Percentiles rank a stretch among this genome's conserved stretches.
These are phyloP conservation scores for Chloebia gouldiae DNA, from an alignment of 2,113 vertebrate genomes.

Conservation along the genomic window DNA sequence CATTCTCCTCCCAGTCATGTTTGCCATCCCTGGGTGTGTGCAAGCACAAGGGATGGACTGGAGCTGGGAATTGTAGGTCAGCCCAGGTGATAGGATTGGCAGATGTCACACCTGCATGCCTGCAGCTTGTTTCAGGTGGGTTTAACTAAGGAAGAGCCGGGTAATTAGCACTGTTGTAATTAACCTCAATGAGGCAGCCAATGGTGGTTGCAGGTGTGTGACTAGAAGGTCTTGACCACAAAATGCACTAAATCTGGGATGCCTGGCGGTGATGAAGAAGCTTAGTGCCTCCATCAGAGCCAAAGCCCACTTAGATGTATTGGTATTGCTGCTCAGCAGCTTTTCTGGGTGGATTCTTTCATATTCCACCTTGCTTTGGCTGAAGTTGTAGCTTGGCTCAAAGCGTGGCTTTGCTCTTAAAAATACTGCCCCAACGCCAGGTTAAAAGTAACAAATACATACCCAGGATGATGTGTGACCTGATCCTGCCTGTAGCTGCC, in stretches of 20 bases:
- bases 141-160: neutral
- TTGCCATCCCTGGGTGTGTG: neutral
- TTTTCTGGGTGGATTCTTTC: neutral
- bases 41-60: fast-evolving
- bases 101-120: fast-evolving
- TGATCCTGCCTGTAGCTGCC: neutral
- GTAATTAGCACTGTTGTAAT: neutral
- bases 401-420: neutral
- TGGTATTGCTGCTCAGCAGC: neutral
- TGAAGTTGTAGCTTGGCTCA: neutral
- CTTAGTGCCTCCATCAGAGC: neutral
- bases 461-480: neutral
- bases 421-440: neutral
- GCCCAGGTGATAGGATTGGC: neutral
- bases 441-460: fast-evolving
- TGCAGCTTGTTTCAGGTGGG: neutral
- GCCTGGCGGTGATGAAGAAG: neutral
- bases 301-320: fast-evolving
- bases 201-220: neutral
- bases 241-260: neutral
- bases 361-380: fast-evolving
- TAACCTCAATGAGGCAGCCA: neutral
- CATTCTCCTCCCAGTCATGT: fast-evolving
- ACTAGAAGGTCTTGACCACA: neutral
- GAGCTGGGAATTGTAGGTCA: neutral